These are phyloP conservation scores for Neogale vison DNA, from an alignment of 2,113 vertebrate species.

Conservation along the genomic window DNA sequence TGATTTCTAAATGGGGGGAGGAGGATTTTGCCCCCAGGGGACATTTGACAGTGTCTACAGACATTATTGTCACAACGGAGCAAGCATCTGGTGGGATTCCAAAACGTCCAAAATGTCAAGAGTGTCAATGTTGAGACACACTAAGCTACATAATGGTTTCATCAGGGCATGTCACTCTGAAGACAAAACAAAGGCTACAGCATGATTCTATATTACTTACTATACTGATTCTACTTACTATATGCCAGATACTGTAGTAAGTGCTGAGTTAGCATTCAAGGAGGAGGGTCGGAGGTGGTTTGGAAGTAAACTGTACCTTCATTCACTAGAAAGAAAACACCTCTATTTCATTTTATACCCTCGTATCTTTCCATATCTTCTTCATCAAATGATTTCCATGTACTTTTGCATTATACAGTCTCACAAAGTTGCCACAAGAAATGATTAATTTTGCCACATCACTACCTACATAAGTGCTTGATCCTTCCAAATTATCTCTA, in stretches of 20 bases:
- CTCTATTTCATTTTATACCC: background rate
- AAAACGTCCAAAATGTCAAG: background rate
- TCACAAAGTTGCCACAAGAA: background rate
- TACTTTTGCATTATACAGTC: background rate
- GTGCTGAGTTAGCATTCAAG: background rate
- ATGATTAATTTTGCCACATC: background rate
- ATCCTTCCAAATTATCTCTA: background rate
- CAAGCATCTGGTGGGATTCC: background rate
- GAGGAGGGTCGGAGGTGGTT: background rate
- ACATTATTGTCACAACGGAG: background rate
- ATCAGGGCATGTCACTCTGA: background rate
- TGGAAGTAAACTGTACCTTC: background rate
- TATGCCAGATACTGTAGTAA: background rate
- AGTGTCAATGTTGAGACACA: background rate
- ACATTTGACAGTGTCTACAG: background rate
- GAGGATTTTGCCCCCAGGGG: background rate
- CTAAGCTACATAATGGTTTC: background rate
- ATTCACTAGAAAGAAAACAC: background rate
- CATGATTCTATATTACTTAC: background rate
- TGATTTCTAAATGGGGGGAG: background rate
- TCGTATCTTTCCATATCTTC: background rate
- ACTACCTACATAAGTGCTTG: background rate
- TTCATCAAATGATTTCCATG: background rate
- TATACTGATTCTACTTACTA: background rate
- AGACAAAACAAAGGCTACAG: conserved; percentile 16